These are phyloP conservation scores for Hephaestus fuliginosus DNA, from an alignment of 2,797 vertebrate genomes.

Conservation along the genomic window DNA sequence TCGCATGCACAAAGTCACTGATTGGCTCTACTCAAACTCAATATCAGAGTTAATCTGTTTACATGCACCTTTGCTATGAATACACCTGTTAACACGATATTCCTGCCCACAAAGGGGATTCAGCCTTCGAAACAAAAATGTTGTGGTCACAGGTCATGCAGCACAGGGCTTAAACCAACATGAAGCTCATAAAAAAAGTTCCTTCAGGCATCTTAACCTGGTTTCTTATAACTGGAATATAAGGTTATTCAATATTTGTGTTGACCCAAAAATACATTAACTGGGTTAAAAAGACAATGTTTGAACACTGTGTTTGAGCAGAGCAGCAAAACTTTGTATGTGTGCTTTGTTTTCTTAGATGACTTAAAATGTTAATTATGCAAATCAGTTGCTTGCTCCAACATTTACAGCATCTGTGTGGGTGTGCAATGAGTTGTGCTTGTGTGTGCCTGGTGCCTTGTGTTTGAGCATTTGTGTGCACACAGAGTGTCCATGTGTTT, in stretches of 20 bases:
- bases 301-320: not conserved
- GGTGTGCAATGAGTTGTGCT: conserved; percentile 11
- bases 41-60: conserved; percentile 57
- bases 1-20: conserved; percentile 40
- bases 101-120: not conserved
- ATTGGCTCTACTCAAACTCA: conserved; percentile 12
- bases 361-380: not conserved
- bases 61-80: conserved; percentile 48
- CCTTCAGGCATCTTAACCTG: not conserved
- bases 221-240: not conserved
- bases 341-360: conserved; percentile 5
- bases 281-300: not conserved
- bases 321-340: not conserved
- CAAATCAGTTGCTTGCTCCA: conserved; percentile 8
- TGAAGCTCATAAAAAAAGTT: not conserved
- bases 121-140: not conserved
- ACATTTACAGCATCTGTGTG: conserved; percentile 5
- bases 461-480: conserved; percentile 23
- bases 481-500: conserved; percentile 33
- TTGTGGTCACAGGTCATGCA: not conserved
- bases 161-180: no score
- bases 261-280: not conserved
- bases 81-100: conserved; percentile 42
- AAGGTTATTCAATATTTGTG: conserved; percentile 1
- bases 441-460: not conserved